Evolutionary conservation across 2,113 vertebrate species (phyloP).

Genomic region (Cochlearius cochlearius): DNA sequence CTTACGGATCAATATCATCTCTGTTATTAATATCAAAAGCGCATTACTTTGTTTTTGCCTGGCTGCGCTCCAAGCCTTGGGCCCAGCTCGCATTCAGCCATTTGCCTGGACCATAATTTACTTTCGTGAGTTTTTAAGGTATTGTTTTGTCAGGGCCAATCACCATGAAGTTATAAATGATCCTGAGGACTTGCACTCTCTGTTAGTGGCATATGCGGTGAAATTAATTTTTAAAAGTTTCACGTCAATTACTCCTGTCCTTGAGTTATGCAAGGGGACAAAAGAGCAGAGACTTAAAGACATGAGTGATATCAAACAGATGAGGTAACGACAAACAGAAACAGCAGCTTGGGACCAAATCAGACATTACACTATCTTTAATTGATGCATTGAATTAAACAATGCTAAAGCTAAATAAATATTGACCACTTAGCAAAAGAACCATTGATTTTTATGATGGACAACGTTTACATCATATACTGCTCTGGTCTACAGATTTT

Average conservation of each 20-base stretch:
- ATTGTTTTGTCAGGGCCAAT: conserved; percentile 99
- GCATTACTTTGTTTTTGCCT: conserved; percentile 98
- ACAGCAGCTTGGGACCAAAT: conserved; percentile 81
- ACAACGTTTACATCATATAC: conserved; percentile 81
- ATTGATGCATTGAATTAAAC: conserved; percentile 96
- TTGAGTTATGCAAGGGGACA: conserved; percentile 90
- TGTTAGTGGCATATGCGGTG: conserved; percentile 83
- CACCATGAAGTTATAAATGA: conserved; percentile 98
- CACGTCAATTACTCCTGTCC: conserved; percentile 92
- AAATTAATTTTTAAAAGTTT: conserved; percentile 98
- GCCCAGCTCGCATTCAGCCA: conserved; percentile 80
- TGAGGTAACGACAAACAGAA: conserved; percentile 92
- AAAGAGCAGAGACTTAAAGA: conserved; percentile 76
- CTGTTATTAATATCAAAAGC: conserved; percentile 99
- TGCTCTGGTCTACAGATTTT: conserved; percentile 53
- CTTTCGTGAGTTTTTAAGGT: conserved; percentile 99
- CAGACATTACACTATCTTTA: conserved; percentile 94
- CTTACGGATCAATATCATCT: conserved; percentile 95
- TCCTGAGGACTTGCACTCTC: conserved; percentile 84
- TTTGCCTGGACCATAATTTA: conserved; percentile 98
- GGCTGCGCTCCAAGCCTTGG: conserved; percentile 83
- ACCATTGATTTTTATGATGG: conserved; percentile 92
- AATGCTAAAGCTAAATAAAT: conserved; percentile 91
- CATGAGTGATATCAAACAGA: conserved; percentile 84
- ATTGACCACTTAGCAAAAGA: conserved; percentile 95